Evolutionary conservation across 2,888 invertebrate species (phyloP).

Genomic region (Geotrupes spiniger): DNA sequence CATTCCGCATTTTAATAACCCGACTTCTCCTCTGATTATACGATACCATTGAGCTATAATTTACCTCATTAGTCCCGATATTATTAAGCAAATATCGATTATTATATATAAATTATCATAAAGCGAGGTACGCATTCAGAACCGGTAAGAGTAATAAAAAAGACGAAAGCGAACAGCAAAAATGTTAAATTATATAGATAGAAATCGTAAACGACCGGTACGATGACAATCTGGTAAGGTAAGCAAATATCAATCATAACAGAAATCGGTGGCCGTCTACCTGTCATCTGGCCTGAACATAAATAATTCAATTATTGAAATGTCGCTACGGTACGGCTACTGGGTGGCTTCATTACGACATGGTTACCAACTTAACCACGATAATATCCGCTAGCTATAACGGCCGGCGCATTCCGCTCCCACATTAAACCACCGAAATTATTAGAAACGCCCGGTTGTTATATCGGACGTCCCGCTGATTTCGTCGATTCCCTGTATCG

Average conservation of each 20-base stretch:
- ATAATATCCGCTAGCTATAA: constrained; percentile 25
- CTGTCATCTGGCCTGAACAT: constrained; percentile 35
- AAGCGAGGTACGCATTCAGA: constrained; percentile 1
- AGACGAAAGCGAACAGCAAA: constrained; percentile 1
- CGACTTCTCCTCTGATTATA: too few species aligned
- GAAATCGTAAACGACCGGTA: constrained; percentile 5
- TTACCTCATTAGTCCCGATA: too few species aligned
- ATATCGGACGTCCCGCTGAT: constrained; percentile 31
- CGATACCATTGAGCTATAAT: too few species aligned
- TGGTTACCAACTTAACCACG: constrained; percentile 4
- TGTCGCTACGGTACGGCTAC: constrained; percentile 40
- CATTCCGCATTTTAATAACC: too few species aligned
- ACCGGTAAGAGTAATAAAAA: constrained; percentile 2
- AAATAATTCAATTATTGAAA: constrained; percentile 50
- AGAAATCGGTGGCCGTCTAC: constrained; percentile 33
- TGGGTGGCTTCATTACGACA: constrained; percentile 47
- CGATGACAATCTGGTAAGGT: constrained; percentile 31
- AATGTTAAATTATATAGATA: constrained; percentile 6
- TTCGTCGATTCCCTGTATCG: constrained; percentile 9
- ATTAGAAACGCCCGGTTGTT: constrained; percentile 30
- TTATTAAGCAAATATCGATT: too few species aligned
- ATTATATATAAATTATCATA: not conserved
- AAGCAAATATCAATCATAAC: constrained; percentile 44
- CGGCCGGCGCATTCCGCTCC: constrained; percentile 32
- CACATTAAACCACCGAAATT: constrained; percentile 41